Conservation (phyloP, 2,797 vertebrate species). For the Eospalax fontanierii region DNA sequence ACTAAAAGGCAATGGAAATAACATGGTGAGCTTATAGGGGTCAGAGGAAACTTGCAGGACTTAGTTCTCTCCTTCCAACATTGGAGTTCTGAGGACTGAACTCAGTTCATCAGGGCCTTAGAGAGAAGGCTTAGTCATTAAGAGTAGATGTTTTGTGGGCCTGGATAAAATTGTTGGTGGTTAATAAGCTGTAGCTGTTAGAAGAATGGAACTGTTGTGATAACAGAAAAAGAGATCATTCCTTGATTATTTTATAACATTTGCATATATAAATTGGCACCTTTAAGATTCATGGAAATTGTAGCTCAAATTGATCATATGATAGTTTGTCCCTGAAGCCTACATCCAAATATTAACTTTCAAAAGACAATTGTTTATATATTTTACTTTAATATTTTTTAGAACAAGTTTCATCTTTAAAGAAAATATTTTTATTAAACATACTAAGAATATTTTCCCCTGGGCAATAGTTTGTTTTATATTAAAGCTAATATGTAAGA, state of each 20-base stretch:
- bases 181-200: neutral
- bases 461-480: neutral
- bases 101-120: no score
- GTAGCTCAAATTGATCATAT: neutral
- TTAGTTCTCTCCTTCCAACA: no score
- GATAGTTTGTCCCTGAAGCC: neutral
- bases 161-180: neutral
- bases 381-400: conserved; percentile 36
- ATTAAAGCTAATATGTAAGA: neutral
- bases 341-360: conserved; percentile 1
- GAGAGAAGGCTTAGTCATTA: no score
- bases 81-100: no score
- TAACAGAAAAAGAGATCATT: neutral
- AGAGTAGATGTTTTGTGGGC: neutral
- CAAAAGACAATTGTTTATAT: neutral
- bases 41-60: no score
- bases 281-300: conserved; percentile 39
- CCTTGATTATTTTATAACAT: neutral
- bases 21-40: no score
- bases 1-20: no score
- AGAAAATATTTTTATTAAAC: neutral
- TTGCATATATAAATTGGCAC: neutral
- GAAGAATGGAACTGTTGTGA: neutral
- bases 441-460: neutral
- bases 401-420: neutral